A percentile compares a stretch with the other conserved stretches of the same genome.
These are phyloP conservation scores for Hydropsyche betteni DNA, from an alignment of 2,888 invertebrate species.

Conservation along the genomic window DNA sequence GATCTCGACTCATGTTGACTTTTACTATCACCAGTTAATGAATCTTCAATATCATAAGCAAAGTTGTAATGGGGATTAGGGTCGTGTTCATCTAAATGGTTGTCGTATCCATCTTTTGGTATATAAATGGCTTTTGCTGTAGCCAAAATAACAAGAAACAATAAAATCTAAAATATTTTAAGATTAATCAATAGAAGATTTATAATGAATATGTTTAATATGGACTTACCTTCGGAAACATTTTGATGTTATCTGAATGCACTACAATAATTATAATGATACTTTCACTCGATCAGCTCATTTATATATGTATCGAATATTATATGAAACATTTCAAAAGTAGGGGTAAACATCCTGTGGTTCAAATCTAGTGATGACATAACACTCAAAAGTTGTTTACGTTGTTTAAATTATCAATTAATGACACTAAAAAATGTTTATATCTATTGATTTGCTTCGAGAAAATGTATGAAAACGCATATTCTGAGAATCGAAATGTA, in stretches of 20 bases:
- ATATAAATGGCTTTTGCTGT: constrained; percentile 53
- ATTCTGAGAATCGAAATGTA: no score
- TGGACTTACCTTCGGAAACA: constrained; percentile 17
- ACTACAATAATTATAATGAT: constrained; percentile 12
- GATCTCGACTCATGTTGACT: constrained; percentile 60
- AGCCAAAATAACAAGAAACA: constrained; percentile 53
- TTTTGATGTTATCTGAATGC: constrained; percentile 6
- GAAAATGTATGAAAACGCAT: no score
- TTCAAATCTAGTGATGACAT: not conserved
- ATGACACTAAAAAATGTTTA: no score
- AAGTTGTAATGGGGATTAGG: constrained; percentile 74
- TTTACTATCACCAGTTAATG: constrained; percentile 70
- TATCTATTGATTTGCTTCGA: no score
- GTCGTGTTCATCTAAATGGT: constrained; percentile 65
- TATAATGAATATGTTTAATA: not conserved
- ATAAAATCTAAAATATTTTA: constrained; percentile 27
- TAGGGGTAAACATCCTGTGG: constrained; percentile 32
- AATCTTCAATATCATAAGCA: constrained; percentile 75
- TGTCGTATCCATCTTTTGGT: constrained; percentile 50
- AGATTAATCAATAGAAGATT: not conserved
- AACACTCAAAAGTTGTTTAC: constrained; percentile 9
- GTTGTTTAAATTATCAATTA: not conserved
- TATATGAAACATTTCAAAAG: constrained; percentile 8
- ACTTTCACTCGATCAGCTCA: not conserved
- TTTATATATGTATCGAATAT: constrained; percentile 22